Conservation (phyloP, 1,140 invertebrate species). For the Sycophaga agraensis region DNA sequence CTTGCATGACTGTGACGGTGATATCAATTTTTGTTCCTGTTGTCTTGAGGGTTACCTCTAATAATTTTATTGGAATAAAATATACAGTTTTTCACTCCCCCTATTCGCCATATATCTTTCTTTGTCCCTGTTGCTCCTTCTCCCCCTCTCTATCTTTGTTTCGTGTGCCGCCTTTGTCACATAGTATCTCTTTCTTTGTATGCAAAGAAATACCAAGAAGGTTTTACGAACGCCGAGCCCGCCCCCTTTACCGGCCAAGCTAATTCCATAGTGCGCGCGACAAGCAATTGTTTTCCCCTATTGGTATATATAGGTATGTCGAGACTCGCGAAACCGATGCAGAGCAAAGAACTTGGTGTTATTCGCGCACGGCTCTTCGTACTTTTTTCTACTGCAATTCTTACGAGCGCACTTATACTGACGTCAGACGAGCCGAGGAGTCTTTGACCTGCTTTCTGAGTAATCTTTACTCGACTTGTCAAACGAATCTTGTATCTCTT, state of each 20-base stretch:
- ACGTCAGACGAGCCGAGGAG: neutral
- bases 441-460: neutral
- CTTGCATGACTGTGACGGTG: no score
- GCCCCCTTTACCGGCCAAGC: conserved; percentile 9
- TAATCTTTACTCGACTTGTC: neutral
- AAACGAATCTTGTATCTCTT: no score
- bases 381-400: neutral
- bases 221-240: conserved; percentile 5
- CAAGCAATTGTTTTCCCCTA: conserved; percentile 24
- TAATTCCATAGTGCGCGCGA: conserved; percentile 19
- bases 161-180: conserved; percentile 23
- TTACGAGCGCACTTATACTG: neutral
- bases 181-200: conserved; percentile 24
- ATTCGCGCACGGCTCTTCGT: neutral
- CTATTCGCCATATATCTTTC: conserved; percentile 16
- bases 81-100: conserved; percentile 4
- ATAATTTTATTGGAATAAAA: conserved; percentile 11
- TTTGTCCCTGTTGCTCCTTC: conserved; percentile 11
- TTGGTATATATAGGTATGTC: conserved; percentile 8
- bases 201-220: conserved; percentile 23
- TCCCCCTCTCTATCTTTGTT: no score
- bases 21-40: neutral
- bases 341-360: conserved; percentile 22
- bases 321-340: conserved; percentile 7
- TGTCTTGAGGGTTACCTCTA: no score